These are phyloP conservation scores for Pocillopora damicornis DNA, from an alignment of 64 coral and sea anemone genomes.

Conservation along the genomic window DNA sequence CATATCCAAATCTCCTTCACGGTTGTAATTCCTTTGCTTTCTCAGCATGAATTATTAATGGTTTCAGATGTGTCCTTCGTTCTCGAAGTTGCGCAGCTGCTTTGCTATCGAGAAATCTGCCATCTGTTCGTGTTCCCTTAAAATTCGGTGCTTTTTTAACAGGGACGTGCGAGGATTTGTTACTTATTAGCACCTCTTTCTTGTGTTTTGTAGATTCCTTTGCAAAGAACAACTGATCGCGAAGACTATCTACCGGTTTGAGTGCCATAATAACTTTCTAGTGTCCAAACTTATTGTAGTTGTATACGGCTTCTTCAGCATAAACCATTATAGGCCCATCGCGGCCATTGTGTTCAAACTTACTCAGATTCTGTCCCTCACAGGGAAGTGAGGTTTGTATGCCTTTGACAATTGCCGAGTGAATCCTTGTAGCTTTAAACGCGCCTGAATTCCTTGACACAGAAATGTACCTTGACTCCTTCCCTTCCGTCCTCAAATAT, in stretches of 20 bases:
- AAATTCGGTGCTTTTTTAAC: not conserved
- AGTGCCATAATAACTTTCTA: constrained; percentile 74
- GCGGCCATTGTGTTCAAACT: constrained; percentile 82
- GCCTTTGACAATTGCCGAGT: constrained; percentile 82
- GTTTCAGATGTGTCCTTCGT: not conserved
- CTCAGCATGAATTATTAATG: too few relatives aligned
- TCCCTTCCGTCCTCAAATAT: not conserved
- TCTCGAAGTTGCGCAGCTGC: not conserved
- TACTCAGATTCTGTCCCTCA: constrained; percentile 60
- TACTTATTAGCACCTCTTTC: constrained; percentile 26
- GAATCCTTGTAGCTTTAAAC: constrained; percentile 43
- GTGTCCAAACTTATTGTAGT: constrained; percentile 22
- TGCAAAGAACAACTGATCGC: constrained; percentile 89
- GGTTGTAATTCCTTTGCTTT: too few relatives aligned
- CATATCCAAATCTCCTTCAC: too few relatives aligned
- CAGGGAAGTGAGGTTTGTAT: constrained; percentile 57
- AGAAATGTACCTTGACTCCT: not conserved
- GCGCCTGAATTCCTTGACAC: not conserved
- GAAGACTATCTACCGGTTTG: constrained; percentile 53
- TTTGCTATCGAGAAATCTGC: constrained; percentile 26
- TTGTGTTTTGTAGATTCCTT: not conserved
- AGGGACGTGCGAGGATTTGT: constrained; percentile 3
- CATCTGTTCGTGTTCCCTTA: not conserved
- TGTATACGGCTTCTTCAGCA: constrained; percentile 42
- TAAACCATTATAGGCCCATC: constrained; percentile 72